Evolutionary conservation across 1,140 invertebrate genomes (phyloP).

Genomic region (Anastrepha obliqua): DNA sequence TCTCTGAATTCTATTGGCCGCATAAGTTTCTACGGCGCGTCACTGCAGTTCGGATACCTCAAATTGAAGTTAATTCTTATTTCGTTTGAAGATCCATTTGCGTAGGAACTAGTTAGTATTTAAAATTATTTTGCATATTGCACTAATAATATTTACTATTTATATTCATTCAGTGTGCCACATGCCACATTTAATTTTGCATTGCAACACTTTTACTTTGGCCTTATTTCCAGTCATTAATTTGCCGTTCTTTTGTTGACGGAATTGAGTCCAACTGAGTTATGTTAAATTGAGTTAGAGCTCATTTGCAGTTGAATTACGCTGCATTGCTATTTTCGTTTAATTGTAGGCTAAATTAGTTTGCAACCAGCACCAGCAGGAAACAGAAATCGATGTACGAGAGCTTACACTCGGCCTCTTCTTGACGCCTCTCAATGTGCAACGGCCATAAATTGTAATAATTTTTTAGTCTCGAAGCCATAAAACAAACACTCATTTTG

Average conservation of each 20-base stretch:
- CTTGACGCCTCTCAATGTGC: background rate
- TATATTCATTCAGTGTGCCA: background rate
- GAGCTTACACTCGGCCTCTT: background rate
- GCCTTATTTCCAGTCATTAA: conserved; percentile 44
- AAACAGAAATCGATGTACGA: background rate
- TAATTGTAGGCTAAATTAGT: conserved; percentile 37
- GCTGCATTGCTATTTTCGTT: conserved; percentile 1
- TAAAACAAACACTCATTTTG: background rate
- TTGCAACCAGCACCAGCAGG: background rate
- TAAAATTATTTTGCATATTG: no score
- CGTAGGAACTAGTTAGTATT: no score
- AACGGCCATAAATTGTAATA: conserved; percentile 4
- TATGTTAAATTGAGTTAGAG: conserved; percentile 38
- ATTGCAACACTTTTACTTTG: background rate
- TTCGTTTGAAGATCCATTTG: no score
- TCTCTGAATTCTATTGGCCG: no score
- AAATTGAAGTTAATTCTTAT: no score
- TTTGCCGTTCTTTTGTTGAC: conserved; percentile 13
- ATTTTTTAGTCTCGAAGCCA: background rate
- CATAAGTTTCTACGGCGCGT: no score
- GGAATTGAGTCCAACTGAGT: conserved; percentile 21
- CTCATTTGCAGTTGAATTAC: background rate
- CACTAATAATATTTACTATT: no score
- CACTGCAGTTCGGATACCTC: no score
- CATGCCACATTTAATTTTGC: background rate